Base-by-base conservation (phyloP, 1,140 invertebrate genomes). In the Ditylenchus dipsaci region DNA sequence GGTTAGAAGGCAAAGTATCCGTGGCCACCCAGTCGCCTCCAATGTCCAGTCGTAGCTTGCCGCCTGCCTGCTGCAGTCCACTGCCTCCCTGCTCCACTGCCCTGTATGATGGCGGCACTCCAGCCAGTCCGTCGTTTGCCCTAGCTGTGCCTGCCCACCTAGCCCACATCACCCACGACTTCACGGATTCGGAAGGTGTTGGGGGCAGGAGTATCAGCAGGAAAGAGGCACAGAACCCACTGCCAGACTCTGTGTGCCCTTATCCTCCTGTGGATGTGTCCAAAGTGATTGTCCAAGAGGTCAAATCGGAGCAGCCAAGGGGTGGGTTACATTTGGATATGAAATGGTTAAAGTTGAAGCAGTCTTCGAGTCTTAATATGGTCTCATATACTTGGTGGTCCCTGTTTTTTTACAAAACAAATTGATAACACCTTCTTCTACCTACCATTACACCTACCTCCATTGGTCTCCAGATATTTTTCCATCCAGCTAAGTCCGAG, bases 251-350 rank as follows among this genome's bases (percentile, higher is more conserved):
- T 29, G 70, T 83, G 0, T 82, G 80, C 61, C 80, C 80, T 1
- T 82, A 82, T 72, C 80, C 80, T 1, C 79, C 81, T 29, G 68
- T 77, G 21, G 80, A 82, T 63, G 77, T 82, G 26, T 82, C 71
- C 43, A 77, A 76, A 61, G 74, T 82, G 53, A 80, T 71, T n/a
- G 80, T 82, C 1, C 80, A 82, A 45, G 80, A 82, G 67, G 68
- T 82, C 53, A 73, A 77, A 38, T 74, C 65, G 21, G 80, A 83
- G 43, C 67, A 76, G 33, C 79, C 80, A 26, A 69, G 77, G 75
- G 75, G 80, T 80, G 63, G 69, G 73, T 76, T 66, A 11, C n/a
- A n/a, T n/a, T n/a, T n/a, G 5, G 27, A 60, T 21, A n/a, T 23
- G 27, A 26, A 1, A 60, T 21, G n/a, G n/a, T 60, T 1, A 60